Evolutionary conservation across 1,140 invertebrate species (phyloP).

Genomic region (Drosophila pseudoobscura): DNA sequence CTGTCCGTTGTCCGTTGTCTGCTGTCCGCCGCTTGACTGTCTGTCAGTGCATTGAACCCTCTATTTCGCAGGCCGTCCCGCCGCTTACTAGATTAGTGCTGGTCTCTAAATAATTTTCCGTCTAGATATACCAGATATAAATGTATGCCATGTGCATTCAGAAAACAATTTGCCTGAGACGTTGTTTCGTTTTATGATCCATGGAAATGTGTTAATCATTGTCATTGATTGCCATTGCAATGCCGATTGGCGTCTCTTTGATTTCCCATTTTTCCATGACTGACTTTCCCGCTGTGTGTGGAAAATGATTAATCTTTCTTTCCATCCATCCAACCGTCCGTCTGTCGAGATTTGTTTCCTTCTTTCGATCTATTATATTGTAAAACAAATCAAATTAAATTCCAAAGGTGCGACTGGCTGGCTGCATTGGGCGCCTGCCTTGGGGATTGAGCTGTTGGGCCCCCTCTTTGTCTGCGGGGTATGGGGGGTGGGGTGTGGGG

Average conservation of each 20-base stretch:
- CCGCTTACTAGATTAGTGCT: conserved; percentile 32
- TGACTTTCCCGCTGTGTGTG: conserved; percentile 37
- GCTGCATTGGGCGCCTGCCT: conserved; percentile 21
- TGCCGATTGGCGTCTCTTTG: conserved; percentile 31
- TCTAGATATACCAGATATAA: neutral
- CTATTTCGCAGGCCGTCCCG: conserved; percentile 10
- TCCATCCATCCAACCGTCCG: conserved; percentile 29
- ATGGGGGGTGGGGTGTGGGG: conserved; percentile 20
- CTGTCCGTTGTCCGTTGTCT: conserved; percentile 3
- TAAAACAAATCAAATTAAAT: conserved; percentile 52
- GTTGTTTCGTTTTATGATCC: conserved; percentile 32
- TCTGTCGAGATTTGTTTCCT: conserved; percentile 7
- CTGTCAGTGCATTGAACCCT: conserved; percentile 43
- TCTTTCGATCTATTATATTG: conserved; percentile 66
- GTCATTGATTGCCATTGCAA: conserved; percentile 32
- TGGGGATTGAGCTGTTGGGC: conserved; percentile 31
- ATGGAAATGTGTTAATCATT: conserved; percentile 55
- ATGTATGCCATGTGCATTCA: conserved; percentile 49
- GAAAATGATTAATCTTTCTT: conserved; percentile 44
- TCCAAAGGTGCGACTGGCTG: conserved; percentile 46
- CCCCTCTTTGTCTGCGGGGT: neutral
- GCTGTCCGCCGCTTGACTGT: conserved; percentile 9
- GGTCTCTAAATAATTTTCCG: conserved; percentile 47
- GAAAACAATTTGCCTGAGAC: conserved; percentile 43
- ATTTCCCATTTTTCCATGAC: too few relatives aligned